These are phyloP conservation scores for Oscheius onirici DNA, from an alignment of 2,888 invertebrate species.

Conservation along the genomic window DNA sequence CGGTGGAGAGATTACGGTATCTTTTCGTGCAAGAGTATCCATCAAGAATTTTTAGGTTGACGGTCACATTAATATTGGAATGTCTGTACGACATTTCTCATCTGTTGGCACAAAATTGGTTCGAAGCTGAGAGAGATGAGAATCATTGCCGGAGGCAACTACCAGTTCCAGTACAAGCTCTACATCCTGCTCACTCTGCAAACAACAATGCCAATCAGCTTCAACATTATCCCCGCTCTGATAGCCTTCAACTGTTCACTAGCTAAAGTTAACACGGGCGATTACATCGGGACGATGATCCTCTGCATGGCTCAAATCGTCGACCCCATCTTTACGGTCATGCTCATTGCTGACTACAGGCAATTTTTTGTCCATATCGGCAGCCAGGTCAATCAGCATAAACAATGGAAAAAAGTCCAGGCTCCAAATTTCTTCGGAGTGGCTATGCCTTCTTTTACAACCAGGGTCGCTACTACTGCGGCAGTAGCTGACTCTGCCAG, in stretches of 20 bases:
- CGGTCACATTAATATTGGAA: background rate
- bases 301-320: too few relatives aligned
- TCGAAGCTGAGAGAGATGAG: background rate
- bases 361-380: too few relatives aligned
- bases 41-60: background rate
- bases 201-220: background rate
- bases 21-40: too few relatives aligned
- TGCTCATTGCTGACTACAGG: too few relatives aligned
- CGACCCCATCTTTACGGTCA: too few relatives aligned
- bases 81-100: background rate
- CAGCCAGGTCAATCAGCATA: too few relatives aligned
- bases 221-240: background rate
- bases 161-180: conserved; percentile 6
- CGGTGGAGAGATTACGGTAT: conserved; percentile 7
- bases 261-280: background rate
- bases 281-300: too few relatives aligned
- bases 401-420: too few relatives aligned
- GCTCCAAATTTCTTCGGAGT: too few relatives aligned
- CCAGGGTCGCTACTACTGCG: too few relatives aligned
- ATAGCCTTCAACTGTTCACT: background rate
- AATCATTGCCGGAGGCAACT: background rate
- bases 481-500: too few relatives aligned
- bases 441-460: too few relatives aligned
- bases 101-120: conserved; percentile 20
- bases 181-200: conserved; percentile 10